These are phyloP conservation scores for Eupristina koningsbergeri DNA, from an alignment of 1,140 invertebrate species.

Conservation along the genomic window DNA sequence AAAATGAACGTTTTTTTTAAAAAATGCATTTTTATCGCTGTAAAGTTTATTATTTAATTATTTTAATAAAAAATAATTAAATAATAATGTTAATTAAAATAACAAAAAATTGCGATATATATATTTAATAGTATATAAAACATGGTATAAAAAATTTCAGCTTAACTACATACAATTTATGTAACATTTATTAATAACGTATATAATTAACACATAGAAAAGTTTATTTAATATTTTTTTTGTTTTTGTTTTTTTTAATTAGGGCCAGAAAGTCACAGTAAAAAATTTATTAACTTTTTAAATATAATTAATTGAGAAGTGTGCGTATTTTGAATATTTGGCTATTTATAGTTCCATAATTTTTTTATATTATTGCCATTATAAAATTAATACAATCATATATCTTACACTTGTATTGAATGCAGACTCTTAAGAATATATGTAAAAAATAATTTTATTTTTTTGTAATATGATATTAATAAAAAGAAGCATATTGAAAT, in stretches of 20 bases:
- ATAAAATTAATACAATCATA: constrained; percentile 22
- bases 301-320: constrained; percentile 16
- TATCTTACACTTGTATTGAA: no score
- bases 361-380: constrained; percentile 2
- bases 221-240: constrained; percentile 37
- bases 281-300: constrained; percentile 50
- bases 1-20: not conserved
- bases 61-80: no score
- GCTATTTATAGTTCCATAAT: constrained; percentile 16
- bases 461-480: no score
- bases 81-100: constrained; percentile 22
- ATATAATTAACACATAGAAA: constrained; percentile 34
- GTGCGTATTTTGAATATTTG: constrained; percentile 26
- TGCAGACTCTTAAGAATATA: no score
- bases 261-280: constrained; percentile 49
- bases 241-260: constrained; percentile 25
- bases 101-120: not conserved
- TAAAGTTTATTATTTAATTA: no score
- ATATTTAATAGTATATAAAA: constrained; percentile 5
- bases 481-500: constrained; percentile 14
- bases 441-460: no score
- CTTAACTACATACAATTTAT: not conserved
- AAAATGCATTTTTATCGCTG: constrained; percentile 20
- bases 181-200: no score
- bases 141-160: constrained; percentile 7